These are phyloP conservation scores for Talpa occidentalis DNA, from an alignment of 2,113 vertebrate species.

Conservation along the genomic window DNA sequence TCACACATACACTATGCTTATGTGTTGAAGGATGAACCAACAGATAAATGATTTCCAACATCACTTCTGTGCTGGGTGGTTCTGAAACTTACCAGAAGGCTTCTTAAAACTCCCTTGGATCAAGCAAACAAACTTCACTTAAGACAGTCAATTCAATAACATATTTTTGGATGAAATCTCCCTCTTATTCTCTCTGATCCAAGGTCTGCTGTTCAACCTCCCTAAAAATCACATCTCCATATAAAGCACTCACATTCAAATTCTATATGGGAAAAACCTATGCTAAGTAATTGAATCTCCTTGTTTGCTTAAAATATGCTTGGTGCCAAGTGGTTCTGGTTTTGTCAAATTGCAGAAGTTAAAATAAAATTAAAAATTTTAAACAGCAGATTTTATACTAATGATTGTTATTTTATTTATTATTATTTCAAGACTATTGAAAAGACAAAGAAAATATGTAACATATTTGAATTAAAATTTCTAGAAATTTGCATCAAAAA, in stretches of 20 bases:
- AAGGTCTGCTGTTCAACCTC: background rate
- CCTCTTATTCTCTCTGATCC: background rate
- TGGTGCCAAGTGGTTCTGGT: background rate
- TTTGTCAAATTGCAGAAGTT: background rate
- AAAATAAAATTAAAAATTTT: background rate
- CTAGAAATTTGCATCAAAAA: conserved; percentile 1
- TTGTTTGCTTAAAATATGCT: background rate
- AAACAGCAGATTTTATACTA: background rate
- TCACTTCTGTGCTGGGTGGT: background rate
- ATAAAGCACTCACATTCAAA: background rate
- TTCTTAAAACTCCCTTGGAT: conserved; percentile 43
- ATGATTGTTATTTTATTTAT: background rate
- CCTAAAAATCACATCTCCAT: background rate
- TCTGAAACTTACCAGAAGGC: conserved; percentile 20
- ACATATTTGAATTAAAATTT: background rate
- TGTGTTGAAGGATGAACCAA: conserved; percentile 6
- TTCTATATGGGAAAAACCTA: background rate
- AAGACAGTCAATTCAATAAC: background rate
- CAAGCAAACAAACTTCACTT: background rate
- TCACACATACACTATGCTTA: background rate
- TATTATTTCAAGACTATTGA: too few relatives aligned
- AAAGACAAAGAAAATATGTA: background rate
- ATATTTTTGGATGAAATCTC: background rate
- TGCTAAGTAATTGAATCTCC: background rate
- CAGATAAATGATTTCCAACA: background rate